phyloP scores from a whole-genome alignment of 2,797 vertebrate genomes.

The Acridotheres tristis region DNA sequence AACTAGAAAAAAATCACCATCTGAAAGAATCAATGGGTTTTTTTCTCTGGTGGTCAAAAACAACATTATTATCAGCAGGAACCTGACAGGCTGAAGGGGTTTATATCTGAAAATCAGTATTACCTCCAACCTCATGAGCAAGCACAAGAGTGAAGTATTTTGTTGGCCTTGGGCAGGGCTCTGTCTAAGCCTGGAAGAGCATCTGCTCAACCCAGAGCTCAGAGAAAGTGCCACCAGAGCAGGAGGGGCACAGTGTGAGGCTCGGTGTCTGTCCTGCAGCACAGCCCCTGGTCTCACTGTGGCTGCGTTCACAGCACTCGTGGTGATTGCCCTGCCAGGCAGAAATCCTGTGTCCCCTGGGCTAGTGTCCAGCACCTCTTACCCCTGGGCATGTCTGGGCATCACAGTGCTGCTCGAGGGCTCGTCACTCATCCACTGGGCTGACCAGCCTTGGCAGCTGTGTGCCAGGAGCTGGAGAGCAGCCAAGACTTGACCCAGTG shows the following conservation, averaged over 20 bases:
- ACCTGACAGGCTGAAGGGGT: not conserved
- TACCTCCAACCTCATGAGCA: not conserved
- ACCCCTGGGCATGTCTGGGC: not conserved
- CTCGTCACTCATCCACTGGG: fast-evolving
- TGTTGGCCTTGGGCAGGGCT: not conserved
- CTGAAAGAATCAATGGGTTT: not conserved
- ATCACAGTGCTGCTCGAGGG: not conserved
- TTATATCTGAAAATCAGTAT: not conserved
- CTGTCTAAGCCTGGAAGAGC: not conserved
- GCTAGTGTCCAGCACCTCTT: not conserved
- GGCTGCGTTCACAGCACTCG: not conserved
- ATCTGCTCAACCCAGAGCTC: not conserved
- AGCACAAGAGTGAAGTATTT: not conserved
- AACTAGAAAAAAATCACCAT: not conserved
- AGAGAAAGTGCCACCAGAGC: not conserved
- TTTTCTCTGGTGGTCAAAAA: not conserved
- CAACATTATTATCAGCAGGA: not conserved
- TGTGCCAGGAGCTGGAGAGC: not conserved
- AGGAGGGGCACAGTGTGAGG: not conserved
- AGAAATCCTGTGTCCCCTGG: not conserved
- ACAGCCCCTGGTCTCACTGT: not conserved
- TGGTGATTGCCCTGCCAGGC: not conserved
- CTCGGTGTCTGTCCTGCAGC: not conserved
- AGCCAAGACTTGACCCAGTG: not conserved
- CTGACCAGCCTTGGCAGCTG: not conserved